Evolutionary conservation across 2,888 invertebrate genomes (phyloP), one percentile per base, ranked within the genome.

Genomic region (Crematogaster levior): DNA sequence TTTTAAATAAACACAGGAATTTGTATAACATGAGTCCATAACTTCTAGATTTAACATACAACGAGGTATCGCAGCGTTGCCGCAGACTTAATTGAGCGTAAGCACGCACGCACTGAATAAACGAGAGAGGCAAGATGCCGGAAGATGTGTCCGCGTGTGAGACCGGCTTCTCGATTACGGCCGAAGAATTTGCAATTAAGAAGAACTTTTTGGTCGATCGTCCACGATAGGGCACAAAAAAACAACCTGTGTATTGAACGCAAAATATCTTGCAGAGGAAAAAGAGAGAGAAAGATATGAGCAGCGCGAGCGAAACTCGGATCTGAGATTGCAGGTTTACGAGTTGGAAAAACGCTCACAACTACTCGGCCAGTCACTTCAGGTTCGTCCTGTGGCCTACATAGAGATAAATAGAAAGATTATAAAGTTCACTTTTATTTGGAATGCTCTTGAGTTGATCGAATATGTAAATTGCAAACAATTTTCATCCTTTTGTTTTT

Each of bases 271-370:
- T 94, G 92, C 94, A 94, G 94, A 94, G 93, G 94, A 94, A 92
- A 94, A 93, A 94, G 93, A 93, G 93, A 94, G 92, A 93, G 92
- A 94, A 93, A 94, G 94, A 93, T 94, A 94, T 93, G 94, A 94
- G 91, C 94, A 93, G 92, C 94, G 93, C 91, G 94, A 94, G 92
- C 94, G 93, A 94, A 94, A 94, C 93, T 92, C 94, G 92, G 94
- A 94, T 91, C 94, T 94, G 92, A 94, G 94, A 94, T 92, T 94
- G 93, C 94, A 94, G 93, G 94, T 94, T 93, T 94, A 93, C 92
- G 94, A 94, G 92, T 93, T 94, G 94, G 94, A 94, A 94, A 94
- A 94, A 92, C 94, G 94, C 91, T 94, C 94, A 88, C 94, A 94
- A 93, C 93, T 94, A 91, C 94, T 94, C 91, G 93, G 93, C 94